Evolutionary conservation across 2,888 invertebrate genomes (phyloP), one percentile per base, ranked within the genome.

Genomic region (Euclidia mi): DNA sequence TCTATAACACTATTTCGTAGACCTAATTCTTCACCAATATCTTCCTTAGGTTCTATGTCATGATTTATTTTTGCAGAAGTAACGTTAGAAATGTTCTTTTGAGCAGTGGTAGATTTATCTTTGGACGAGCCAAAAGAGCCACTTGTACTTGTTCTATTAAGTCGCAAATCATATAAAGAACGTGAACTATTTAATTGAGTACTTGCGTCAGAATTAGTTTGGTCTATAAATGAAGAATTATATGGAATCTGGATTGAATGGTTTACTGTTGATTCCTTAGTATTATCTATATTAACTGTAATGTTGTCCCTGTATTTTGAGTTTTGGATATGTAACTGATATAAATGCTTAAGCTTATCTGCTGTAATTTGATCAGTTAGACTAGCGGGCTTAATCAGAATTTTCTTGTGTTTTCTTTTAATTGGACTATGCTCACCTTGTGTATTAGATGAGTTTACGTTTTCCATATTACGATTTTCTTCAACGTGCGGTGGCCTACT

Each of bases 351-450:
- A 18, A 50, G 28, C 1, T 11, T 35, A 35, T 50, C 28, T n/a
- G 12, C 15, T 25, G 49, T 42, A 17, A 50, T 4, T 6, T 35
- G 28, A 35, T 50, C 28, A 4, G 29, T 42, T 1, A 50, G 28
- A 11, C 28, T 50, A 9, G 25, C 12, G 10, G 49, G 42, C 4
- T 50, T 43, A 18, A 50, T 42, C 4, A 35, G 2, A 20, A 35
- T 50, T 12, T 50, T 50, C 17, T 50, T 50, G 17, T 50, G 49
- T 29, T 35, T 35, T 18, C 10, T 42, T 28, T 11, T 29, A 3
- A 17, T 25, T 3, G 42, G 42, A 2, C 17, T 3, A 42, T 10
- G 11, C 29, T 15, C 28, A 12, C n/a, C 25, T 6, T 12, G 2
- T 11, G 2, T 11, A 7, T n/a, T 3, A 20, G 40, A 25, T 25